These are phyloP conservation scores for Malacoctenus gilli DNA, from an alignment of 2,797 vertebrate species.

Conservation along the genomic window DNA sequence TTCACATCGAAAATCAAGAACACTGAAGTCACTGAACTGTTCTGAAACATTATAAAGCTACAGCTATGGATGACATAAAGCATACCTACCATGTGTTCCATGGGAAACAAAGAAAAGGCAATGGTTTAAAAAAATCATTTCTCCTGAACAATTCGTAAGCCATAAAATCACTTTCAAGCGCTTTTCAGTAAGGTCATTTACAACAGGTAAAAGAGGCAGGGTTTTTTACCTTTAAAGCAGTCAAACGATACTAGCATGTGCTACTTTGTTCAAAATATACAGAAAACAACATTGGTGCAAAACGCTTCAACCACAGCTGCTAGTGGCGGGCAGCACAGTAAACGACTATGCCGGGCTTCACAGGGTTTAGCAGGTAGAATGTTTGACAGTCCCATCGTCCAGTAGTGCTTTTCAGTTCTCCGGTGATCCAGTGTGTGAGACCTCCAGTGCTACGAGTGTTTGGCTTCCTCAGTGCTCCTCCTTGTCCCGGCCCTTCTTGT, in stretches of 20 bases:
- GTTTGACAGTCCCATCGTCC: conserved; percentile 66
- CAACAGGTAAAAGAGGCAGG: conserved; percentile 59
- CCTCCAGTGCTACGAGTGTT: conserved; percentile 39
- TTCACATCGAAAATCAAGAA: conserved; percentile 57
- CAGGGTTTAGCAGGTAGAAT: conserved; percentile 56
- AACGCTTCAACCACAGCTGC: conserved; percentile 73
- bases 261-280: conserved; percentile 86
- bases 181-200: conserved; percentile 65
- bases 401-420: conserved; percentile 62
- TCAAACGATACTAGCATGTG: conserved; percentile 64
- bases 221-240: conserved; percentile 59
- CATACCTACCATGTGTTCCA: conserved; percentile 75
- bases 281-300: conserved; percentile 82
- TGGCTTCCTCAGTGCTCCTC: conserved; percentile 86
- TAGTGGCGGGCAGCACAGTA: conserved; percentile 80
- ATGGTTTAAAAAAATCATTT: conserved; percentile 80
- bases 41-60: conserved; percentile 59
- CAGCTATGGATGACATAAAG: conserved; percentile 59
- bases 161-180: conserved; percentile 53
- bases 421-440: conserved; percentile 70
- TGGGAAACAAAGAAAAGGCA: conserved; percentile 80
- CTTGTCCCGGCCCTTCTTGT: conserved; percentile 93
- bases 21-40: conserved; percentile 32
- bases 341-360: conserved; percentile 81
- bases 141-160: conserved; percentile 63